Conservation (phyloP, 2,888 invertebrate species). For the Creontiades dilutus region DNA sequence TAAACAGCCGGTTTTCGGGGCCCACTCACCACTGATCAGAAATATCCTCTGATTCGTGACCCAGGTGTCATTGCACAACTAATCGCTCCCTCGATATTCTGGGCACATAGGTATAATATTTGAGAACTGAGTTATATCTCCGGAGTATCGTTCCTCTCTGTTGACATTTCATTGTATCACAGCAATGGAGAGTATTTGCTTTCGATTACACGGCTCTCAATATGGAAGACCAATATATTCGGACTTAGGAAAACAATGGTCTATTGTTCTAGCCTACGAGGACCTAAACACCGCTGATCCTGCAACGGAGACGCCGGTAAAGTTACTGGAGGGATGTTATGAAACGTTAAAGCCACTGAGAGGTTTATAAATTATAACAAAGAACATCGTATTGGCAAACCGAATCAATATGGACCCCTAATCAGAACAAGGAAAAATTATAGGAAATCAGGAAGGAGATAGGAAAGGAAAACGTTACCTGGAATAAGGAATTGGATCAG, state of each 20-base stretch:
- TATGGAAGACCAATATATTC: neutral
- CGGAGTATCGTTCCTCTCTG: neutral
- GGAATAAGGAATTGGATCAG: constrained; percentile 25
- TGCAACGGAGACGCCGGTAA: neutral
- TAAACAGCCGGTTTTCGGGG: no score
- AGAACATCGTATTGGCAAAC: no score
- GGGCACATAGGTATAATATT: neutral
- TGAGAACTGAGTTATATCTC: neutral
- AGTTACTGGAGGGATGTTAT: neutral
- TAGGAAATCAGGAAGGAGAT: constrained; percentile 15
- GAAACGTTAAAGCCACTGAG: no score
- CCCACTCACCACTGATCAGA: neutral
- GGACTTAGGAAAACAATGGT: neutral
- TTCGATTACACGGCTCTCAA: neutral
- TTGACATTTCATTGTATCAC: constrained; percentile 7
- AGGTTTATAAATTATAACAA: no score
- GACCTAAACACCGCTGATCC: neutral
- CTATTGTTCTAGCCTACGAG: neutral
- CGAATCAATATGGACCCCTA: no score
- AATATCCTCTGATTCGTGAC: neutral
- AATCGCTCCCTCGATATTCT: neutral
- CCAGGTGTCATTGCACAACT: neutral
- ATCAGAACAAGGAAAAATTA: neutral
- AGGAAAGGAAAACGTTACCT: constrained; percentile 35
- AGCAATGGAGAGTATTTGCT: constrained; percentile 5